Percentiles rank a stretch among this genome's conserved stretches.
phyloP scores from a whole-genome alignment of 2,113 vertebrate genomes.

The Brachypodius melanocephalos region DNA sequence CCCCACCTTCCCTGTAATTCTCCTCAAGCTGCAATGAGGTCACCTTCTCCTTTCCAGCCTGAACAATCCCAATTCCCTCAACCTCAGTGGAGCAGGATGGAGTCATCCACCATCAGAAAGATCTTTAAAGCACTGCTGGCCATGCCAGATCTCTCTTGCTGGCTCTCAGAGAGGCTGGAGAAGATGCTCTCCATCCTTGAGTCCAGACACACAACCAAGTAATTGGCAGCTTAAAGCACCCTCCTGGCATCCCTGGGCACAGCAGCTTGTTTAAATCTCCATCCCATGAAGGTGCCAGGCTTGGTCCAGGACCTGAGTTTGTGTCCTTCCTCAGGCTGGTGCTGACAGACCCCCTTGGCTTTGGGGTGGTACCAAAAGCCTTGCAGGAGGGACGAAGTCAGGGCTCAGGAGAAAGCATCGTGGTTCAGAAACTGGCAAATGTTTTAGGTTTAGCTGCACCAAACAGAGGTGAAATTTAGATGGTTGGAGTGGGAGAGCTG shows the following conservation, averaged over 20 bases:
- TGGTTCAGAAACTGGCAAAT: neutral
- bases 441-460: neutral
- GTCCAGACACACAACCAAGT: neutral
- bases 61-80: neutral
- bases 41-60: neutral
- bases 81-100: neutral
- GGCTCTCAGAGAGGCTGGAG: neutral
- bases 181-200: neutral
- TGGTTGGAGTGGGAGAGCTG: neutral
- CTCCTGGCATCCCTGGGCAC: neutral
- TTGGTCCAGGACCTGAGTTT: neutral
- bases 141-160: neutral
- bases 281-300: rapidly evolving
- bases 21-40: neutral
- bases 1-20: neutral
- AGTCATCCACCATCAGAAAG: neutral
- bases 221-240: neutral
- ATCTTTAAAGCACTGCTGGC: neutral
- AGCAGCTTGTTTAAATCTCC: neutral
- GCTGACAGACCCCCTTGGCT: neutral
- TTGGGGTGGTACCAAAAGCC: neutral
- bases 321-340: neutral
- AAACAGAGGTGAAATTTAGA: neutral
- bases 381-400: neutral
- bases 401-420: neutral